These are phyloP conservation scores for Cyclargus thomasi DNA, from an alignment of 1,140 invertebrate species.

Conservation along the genomic window DNA sequence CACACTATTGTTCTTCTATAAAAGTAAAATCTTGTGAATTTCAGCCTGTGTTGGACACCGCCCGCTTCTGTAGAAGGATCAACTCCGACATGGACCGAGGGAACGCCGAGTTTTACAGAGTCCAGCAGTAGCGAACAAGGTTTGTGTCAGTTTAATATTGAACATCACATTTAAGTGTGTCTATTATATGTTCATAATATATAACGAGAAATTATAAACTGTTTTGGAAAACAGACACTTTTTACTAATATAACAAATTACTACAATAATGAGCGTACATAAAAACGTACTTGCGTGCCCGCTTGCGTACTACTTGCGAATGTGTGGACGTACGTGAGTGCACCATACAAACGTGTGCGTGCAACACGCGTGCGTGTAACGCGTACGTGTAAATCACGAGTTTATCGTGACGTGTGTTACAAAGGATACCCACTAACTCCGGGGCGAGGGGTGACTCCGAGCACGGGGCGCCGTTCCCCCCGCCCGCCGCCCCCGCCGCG, in stretches of 20 bases:
- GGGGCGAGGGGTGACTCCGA: conserved; percentile 47
- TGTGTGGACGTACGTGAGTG: too few relatives aligned
- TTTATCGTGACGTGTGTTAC: conserved; percentile 6
- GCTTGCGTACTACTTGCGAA: too few relatives aligned
- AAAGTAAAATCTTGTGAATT: conserved; percentile 19
- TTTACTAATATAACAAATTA: neutral
- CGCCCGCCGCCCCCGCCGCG: conserved; percentile 55
- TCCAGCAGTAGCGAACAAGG: conserved; percentile 95
- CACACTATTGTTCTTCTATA: too few relatives aligned
- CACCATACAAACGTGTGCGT: too few relatives aligned
- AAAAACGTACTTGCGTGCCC: too few relatives aligned
- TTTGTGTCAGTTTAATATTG: conserved; percentile 39
- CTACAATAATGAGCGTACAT: neutral
- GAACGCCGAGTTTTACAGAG: conserved; percentile 96
- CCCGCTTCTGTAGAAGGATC: conserved; percentile 92
- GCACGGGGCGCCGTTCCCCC: conserved; percentile 51
- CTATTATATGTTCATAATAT: neutral
- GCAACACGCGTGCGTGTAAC: too few relatives aligned
- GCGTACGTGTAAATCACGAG: too few relatives aligned
- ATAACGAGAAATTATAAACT: neutral
- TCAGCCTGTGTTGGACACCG: conserved; percentile 83
- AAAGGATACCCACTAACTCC: conserved; percentile 63
- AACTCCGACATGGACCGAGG: conserved; percentile 98
- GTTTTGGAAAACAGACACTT: neutral
- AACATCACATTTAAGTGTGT: neutral